Conservation (phyloP, 2,888 invertebrate genomes). For the Dendrolimus houi region DNA sequence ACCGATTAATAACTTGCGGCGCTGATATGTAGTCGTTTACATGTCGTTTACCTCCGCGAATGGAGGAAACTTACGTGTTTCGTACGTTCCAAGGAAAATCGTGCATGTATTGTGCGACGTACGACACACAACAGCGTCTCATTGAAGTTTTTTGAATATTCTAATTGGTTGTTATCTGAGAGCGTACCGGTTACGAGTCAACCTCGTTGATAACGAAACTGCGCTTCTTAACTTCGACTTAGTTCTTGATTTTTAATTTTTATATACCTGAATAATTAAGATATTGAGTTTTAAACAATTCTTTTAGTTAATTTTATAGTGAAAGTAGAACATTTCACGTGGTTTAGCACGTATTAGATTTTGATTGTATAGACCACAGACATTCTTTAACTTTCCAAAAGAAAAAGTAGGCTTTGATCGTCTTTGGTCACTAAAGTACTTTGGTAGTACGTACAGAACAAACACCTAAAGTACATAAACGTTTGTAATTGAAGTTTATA, state of each 20-base stretch:
- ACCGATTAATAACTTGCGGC: constrained; percentile 67
- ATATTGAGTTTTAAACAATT: neutral
- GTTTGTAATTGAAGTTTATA: no score
- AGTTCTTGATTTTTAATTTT: constrained; percentile 33
- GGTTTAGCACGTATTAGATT: no score
- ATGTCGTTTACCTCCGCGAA: constrained; percentile 67
- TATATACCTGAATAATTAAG: constrained; percentile 4
- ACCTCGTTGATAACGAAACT: constrained; percentile 43
- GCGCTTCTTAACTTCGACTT: constrained; percentile 25
- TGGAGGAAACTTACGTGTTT: constrained; percentile 36
- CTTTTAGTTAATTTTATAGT: neutral
- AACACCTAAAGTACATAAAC: no score
- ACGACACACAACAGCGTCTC: constrained; percentile 17
- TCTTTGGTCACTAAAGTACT: no score
- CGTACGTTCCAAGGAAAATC: constrained; percentile 45
- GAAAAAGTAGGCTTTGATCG: no score
- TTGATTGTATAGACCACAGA: no score
- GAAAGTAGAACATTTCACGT: no score
- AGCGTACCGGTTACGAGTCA: constrained; percentile 42
- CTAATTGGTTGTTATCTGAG: constrained; percentile 50
- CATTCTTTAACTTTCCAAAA: no score
- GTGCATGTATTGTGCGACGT: constrained; percentile 10
- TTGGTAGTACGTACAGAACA: no score
- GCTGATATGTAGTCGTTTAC: constrained; percentile 59
- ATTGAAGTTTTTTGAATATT: constrained; percentile 50